A percentile compares a stretch with the other conserved stretches of the same genome.
These are phyloP conservation scores for Micrastur ruficollis DNA, from an alignment of 2,797 vertebrate species.

Conservation along the genomic window DNA sequence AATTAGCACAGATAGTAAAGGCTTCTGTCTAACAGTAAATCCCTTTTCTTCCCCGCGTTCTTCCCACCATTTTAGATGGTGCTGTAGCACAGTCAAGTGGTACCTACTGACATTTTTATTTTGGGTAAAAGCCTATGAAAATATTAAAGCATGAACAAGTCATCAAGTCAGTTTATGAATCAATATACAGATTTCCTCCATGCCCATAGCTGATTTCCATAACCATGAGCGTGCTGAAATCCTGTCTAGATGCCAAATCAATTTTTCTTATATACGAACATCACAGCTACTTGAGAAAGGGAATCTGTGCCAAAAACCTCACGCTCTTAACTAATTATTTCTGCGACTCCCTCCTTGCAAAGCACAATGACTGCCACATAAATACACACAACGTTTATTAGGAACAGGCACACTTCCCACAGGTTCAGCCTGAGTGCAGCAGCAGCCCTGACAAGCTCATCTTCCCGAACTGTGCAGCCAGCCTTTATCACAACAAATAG, in stretches of 20 bases:
- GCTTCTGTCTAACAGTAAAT: neutral
- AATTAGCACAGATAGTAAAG: neutral
- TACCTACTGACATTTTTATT: conserved; percentile 51
- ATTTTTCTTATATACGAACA: conserved; percentile 67
- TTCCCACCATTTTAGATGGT: conserved; percentile 18
- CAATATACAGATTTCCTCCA: conserved; percentile 63
- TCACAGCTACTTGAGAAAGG: conserved; percentile 56
- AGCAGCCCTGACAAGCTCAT: conserved; percentile 26
- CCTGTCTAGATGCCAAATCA: conserved; percentile 68
- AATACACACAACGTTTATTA: conserved; percentile 48
- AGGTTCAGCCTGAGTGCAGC: conserved; percentile 50
- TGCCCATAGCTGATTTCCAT: conserved; percentile 66
- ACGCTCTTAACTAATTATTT: conserved; percentile 69
- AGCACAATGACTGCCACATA: conserved; percentile 48
- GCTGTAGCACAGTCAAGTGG: conserved; percentile 60
- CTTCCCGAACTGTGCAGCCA: conserved; percentile 16
- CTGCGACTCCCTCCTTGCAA: conserved; percentile 49
- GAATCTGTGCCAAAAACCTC: conserved; percentile 62
- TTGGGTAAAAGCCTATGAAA: conserved; percentile 55
- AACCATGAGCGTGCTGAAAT: conserved; percentile 57
- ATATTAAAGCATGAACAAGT: conserved; percentile 65
- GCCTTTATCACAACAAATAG: neutral
- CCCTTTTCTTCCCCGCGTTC: neutral
- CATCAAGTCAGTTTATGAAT: conserved; percentile 67
- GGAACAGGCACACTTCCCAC: conserved; percentile 49